Percentiles rank a stretch among this genome's conserved stretches.
Conservation (phyloP, 2,113 vertebrate species). For the Columba janthina region DNA sequence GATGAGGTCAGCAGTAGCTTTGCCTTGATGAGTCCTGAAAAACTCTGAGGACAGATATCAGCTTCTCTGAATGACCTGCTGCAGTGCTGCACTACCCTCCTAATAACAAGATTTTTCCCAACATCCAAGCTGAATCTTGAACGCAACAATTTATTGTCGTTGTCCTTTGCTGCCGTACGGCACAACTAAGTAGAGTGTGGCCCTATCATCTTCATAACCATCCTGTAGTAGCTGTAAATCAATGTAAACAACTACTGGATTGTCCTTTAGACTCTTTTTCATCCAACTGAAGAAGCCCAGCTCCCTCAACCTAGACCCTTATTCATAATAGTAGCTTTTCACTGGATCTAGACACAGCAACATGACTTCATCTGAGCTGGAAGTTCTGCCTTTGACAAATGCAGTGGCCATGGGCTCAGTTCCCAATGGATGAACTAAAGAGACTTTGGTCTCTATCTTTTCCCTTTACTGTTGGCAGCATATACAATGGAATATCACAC, state of each 20-base stretch:
- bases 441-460: background rate
- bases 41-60: background rate
- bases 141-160: background rate
- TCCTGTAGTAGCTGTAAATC: background rate
- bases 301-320: background rate
- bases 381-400: background rate
- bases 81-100: background rate
- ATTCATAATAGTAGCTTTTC: background rate
- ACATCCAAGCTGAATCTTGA: background rate
- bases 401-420: fast-evolving
- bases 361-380: background rate
- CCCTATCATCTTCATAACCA: background rate
- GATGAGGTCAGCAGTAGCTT: background rate
- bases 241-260: background rate
- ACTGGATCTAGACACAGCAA: background rate
- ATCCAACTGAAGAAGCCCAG: background rate
- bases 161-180: background rate
- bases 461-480: background rate
- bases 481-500: background rate
- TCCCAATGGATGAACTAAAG: background rate
- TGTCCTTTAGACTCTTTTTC: background rate
- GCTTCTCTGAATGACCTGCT: background rate
- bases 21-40: background rate
- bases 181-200: background rate
- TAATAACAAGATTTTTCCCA: background rate